Base-by-base conservation (phyloP, 2,888 invertebrate species). In the Chironomus tentans region DNA sequence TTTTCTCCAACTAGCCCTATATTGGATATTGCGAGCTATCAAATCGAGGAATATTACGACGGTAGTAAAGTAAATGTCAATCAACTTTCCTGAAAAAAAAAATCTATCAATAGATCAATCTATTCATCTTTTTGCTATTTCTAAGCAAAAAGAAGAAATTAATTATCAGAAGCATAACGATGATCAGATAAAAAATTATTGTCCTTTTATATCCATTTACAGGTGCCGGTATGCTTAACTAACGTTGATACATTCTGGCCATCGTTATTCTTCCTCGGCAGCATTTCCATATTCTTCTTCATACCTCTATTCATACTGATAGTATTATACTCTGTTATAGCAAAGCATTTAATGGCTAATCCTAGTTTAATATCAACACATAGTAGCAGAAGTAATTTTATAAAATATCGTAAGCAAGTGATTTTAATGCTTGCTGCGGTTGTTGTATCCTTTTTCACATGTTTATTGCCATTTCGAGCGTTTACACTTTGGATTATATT, bases 381-480 rank as follows among this genome's bases (percentile, higher is more conserved):
- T 77, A 85, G 86, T 78, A 86, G 84, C 78, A 85, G 86, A 77
- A 86, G 86, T 78, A 84, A 86, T 22, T 88, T 91, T 74, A 83
- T 91, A 4, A 87, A 91, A 79, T 91, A 92, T 81, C 87, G 92
- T 75, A 92, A 91, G 80, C 92, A 92, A 85, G 90, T 95, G 28
- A 93, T 95, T 61, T 85, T 94, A 74, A 95, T 95, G 95, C 85
- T 96, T 47, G 93, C 92, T 6, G 92, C 94, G 0, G 95, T 96
- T 0, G 95, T 96, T 0, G 82, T 94, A 38, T 93, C 94, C 71
- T 97, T 97, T 84, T 97, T 97, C 83, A 84, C 95, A 74, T 96
- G 95, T 81, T 87, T 97, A 65, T 84, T 97, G 77, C 97, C 97
- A 0, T 95, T 96, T 83, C 89, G 94, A 78, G 92, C 95, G 2